Evolutionary conservation across 1,140 invertebrate species (phyloP).

Genomic region (Mercenaria mercenaria): DNA sequence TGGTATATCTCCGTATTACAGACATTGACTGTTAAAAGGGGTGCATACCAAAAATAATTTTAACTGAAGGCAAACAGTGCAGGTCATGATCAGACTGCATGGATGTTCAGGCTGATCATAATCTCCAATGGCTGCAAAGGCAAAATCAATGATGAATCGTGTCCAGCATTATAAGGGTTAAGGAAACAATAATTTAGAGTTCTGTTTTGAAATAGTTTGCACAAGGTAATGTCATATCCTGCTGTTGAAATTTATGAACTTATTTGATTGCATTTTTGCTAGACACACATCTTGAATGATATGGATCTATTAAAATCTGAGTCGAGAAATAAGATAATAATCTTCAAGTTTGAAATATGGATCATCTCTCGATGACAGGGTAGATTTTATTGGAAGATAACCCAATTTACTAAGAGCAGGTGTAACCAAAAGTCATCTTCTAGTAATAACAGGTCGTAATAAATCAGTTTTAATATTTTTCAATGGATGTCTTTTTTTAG

Average conservation of each 20-base stretch:
- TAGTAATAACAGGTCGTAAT: not conserved
- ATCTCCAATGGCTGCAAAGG: too few relatives aligned
- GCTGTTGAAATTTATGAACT: not conserved
- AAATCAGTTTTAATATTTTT: not conserved
- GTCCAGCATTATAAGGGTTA: too few relatives aligned
- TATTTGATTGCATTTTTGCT: not conserved
- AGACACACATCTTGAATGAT: not conserved
- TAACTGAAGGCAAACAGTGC: too few relatives aligned
- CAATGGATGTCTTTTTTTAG: not conserved
- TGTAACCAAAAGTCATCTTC: not conserved
- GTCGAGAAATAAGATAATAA: not conserved
- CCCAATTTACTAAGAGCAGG: not conserved
- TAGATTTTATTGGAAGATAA: constrained; percentile 17
- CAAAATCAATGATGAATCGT: too few relatives aligned
- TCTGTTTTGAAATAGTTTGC: too few relatives aligned
- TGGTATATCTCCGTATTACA: too few relatives aligned
- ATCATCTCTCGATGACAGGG: not conserved
- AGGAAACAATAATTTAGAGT: too few relatives aligned
- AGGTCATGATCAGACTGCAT: too few relatives aligned
- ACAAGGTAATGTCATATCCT: not conserved
- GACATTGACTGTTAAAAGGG: too few relatives aligned
- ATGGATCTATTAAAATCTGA: not conserved
- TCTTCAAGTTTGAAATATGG: not conserved
- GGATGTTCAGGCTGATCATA: too few relatives aligned
- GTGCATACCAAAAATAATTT: too few relatives aligned